Evolutionary conservation across 1,140 invertebrate species (phyloP), one percentile per base, ranked within the genome.

Genomic region (Metopolophium dirhodum): DNA sequence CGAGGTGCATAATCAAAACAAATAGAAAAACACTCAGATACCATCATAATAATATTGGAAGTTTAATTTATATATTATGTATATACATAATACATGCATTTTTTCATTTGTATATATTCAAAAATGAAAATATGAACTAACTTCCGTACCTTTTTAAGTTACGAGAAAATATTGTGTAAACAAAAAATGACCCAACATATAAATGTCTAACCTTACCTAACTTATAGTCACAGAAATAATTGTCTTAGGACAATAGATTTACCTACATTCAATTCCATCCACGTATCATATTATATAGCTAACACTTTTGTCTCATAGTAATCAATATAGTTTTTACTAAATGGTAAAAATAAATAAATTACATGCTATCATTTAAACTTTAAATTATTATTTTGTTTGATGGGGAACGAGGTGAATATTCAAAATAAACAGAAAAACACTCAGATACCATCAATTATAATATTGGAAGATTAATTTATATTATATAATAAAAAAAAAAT

Each of bases 401-500:
- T 93, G 91, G 91, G 91, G 91, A 93, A 93, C 91, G 91, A 93
- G 82, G 82, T 86, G 91, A 93, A 93, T 86, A 54, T 93, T 57
- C 49, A 86, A 90, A 90, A 61, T 37, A 51, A 11, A 83, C 7
- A 45, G 82, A 86, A 37, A 92, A 92, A 93, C 82, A 93, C 91
- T 93, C 91, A 93, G 91, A 93, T 86, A 93, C 91, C 91, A 93
- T 57, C 91, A 57, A 41, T 51, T 92, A n/a, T 45, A 57, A 86
- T 93, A 54, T 83, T 54, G 77, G 68, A 92, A 92, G 82, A 41
- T 51, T 23, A 49, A 45, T 82, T 77, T 18, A 91, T 23, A 91
- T 35, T 4, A 37, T 20, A 26, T 61, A 41, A 37, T 35, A 23
- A 20, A 8, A 88, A 51, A 51, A 35, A 88, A 41, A 68, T 20